Percentiles rank a stretch among this genome's conserved stretches.
phyloP scores from a whole-genome alignment of 2,888 invertebrate genomes.

The Eurytoma adleriae region DNA sequence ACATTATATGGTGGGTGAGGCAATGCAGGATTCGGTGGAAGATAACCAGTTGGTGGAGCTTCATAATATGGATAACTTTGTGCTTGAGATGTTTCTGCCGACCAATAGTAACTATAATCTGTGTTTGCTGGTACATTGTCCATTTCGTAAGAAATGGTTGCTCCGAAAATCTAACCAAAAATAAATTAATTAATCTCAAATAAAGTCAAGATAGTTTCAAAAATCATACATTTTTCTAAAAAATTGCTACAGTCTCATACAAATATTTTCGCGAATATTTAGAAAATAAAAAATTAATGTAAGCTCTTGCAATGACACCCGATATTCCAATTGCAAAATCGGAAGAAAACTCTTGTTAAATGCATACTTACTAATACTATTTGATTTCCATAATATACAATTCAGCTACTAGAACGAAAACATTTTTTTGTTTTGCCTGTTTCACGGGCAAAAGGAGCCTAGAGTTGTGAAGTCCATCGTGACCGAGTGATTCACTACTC shows the following conservation, averaged over 20 bases:
- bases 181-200: neutral
- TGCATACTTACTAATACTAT: slow-evolving; percentile 41
- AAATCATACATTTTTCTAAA: no score
- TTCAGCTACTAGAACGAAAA: slow-evolving; percentile 37
- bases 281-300: no score
- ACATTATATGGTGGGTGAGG: slow-evolving; percentile 25
- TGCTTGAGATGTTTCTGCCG: slow-evolving; percentile 43
- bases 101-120: slow-evolving; percentile 49
- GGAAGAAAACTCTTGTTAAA: no score
- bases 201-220: neutral
- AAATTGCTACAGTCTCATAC: no score
- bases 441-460: neutral
- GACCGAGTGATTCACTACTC: neutral
- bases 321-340: no score
- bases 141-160: slow-evolving; percentile 50
- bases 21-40: neutral
- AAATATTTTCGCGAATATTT: no score
- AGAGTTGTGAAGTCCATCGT: slow-evolving; percentile 16
- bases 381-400: slow-evolving; percentile 42
- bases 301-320: no score
- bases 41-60: slow-evolving; percentile 25
- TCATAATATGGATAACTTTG: slow-evolving; percentile 45
- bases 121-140: slow-evolving; percentile 48
- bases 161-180: slow-evolving; percentile 29
- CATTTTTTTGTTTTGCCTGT: slow-evolving; percentile 32